Conservation (phyloP, 2,797 vertebrate species). For the Smutsia temminckii region DNA sequence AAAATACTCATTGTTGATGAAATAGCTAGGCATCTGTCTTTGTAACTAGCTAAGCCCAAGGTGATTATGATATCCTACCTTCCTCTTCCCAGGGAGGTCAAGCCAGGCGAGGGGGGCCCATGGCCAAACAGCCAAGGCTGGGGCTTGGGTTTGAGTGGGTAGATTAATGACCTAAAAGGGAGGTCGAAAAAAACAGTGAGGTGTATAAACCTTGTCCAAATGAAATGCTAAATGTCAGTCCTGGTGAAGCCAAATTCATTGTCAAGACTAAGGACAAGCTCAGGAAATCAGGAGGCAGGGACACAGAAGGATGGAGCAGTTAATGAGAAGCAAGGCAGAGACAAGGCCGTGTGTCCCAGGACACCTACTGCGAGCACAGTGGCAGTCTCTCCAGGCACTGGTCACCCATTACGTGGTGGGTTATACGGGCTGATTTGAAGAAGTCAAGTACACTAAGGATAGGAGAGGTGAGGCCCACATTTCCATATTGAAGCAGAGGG, state of each 20-base stretch:
- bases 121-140: neutral
- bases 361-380: neutral
- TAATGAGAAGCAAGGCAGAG: no score
- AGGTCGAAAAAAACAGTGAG: neutral
- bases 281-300: neutral
- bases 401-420: neutral
- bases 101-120: neutral
- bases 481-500: neutral
- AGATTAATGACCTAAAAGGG: neutral
- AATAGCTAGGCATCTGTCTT: constrained; percentile 7
- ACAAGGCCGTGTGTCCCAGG: neutral
- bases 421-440: neutral
- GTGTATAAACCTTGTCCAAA: neutral
- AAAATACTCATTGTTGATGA: neutral
- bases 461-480: neutral
- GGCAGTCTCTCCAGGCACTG: neutral
- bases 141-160: neutral
- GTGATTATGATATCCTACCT: neutral
- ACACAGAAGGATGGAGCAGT: neutral
- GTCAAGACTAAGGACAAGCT: neutral
- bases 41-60: neutral
- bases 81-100: neutral
- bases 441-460: neutral
- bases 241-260: neutral
- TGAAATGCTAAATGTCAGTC: neutral